Evolutionary conservation across 2,888 invertebrate genomes (phyloP).

Genomic region (Leptopilina drosophilae): DNA sequence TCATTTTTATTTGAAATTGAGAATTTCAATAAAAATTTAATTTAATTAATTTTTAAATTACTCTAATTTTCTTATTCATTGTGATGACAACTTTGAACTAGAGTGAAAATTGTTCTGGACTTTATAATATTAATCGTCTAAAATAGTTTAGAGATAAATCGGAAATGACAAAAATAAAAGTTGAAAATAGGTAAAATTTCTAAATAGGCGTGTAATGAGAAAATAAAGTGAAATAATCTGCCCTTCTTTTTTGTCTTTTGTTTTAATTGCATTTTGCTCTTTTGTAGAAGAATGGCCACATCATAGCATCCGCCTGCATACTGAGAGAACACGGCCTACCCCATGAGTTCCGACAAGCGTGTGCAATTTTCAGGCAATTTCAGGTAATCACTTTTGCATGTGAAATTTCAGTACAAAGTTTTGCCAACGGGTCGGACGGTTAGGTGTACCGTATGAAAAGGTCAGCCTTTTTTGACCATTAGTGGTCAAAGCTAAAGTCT

Average conservation of each 20-base stretch:
- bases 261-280: slow-evolving; percentile 38
- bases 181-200: neutral
- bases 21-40: too few relatives aligned
- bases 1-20: too few relatives aligned
- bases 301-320: slow-evolving; percentile 48
- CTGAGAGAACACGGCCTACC: slow-evolving; percentile 47
- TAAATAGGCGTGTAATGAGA: neutral
- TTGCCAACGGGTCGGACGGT: slow-evolving; percentile 56
- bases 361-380: slow-evolving; percentile 73
- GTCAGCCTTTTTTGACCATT: slow-evolving; percentile 46
- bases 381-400: slow-evolving; percentile 74
- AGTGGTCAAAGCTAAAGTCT: slow-evolving; percentile 54
- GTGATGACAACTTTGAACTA: too few relatives aligned
- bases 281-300: slow-evolving; percentile 47
- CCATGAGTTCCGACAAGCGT: slow-evolving; percentile 43
- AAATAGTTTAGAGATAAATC: too few relatives aligned
- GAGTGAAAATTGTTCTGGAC: too few relatives aligned
- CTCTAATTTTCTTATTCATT: too few relatives aligned
- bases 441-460: slow-evolving; percentile 61
- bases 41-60: too few relatives aligned
- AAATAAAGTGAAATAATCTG: neutral
- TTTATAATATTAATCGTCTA: too few relatives aligned
- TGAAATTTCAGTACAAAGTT: slow-evolving; percentile 72
- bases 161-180: neutral
- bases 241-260: slow-evolving; percentile 26